Percentiles rank a stretch among this genome's conserved stretches.
These are phyloP conservation scores for Anastrepha obliqua DNA, from an alignment of 1,140 invertebrate genomes.

Conservation along the genomic window DNA sequence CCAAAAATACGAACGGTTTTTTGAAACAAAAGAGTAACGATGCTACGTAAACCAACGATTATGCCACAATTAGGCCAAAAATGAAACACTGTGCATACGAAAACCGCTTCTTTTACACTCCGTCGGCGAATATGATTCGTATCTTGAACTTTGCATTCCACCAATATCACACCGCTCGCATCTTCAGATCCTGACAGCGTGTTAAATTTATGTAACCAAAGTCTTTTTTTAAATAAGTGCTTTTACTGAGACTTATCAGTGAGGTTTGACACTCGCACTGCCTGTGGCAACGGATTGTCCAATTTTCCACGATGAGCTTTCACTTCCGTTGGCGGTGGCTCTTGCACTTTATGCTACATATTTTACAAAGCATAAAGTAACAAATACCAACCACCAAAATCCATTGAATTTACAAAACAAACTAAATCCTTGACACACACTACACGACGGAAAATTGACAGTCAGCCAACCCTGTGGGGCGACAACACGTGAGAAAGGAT, in stretches of 20 bases:
- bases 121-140: neutral
- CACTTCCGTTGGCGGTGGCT: neutral
- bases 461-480: neutral
- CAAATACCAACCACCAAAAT: neutral
- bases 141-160: slow-evolving; percentile 27
- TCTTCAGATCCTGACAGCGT: slow-evolving; percentile 57
- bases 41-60: too few relatives aligned
- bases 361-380: neutral
- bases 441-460: neutral
- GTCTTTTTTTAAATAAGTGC: slow-evolving; percentile 13
- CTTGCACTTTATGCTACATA: too few relatives aligned
- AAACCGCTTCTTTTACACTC: neutral
- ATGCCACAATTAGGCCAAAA: neutral
- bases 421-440: slow-evolving; percentile 32
- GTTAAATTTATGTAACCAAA: slow-evolving; percentile 57
- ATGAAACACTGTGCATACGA: neutral
- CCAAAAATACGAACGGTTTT: neutral
- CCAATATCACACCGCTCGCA: slow-evolving; percentile 7
- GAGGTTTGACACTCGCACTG: slow-evolving; percentile 13
- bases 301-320: slow-evolving; percentile 14
- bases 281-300: neutral
- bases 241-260: slow-evolving; percentile 15
- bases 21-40: neutral
- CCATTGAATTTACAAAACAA: slow-evolving; percentile 52
- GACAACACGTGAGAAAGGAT: neutral